Evolutionary conservation across 2,888 invertebrate species (phyloP).

Genomic region (Diarsia brunnea): DNA sequence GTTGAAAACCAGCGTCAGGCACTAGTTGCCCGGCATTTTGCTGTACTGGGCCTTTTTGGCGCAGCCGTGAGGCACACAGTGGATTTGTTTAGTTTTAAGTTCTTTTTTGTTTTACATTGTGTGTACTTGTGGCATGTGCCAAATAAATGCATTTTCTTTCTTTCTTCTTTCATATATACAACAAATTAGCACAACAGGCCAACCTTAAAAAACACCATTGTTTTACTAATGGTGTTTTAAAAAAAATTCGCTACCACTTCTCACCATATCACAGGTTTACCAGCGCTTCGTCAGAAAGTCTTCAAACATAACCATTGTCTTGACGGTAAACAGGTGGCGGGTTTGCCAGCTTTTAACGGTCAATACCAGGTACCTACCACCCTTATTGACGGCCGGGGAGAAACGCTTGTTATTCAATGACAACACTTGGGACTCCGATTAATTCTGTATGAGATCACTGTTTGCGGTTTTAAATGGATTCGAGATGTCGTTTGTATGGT

Average conservation of each 20-base stretch:
- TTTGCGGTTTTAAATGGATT: constrained; percentile 46
- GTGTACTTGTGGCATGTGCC: no score
- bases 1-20: no score
- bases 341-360: constrained; percentile 61
- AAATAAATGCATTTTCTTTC: no score
- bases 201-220: no score
- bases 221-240: no score
- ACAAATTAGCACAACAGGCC: no score
- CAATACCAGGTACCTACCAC: constrained; percentile 31
- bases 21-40: no score
- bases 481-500: constrained; percentile 46
- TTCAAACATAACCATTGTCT: constrained; percentile 42
- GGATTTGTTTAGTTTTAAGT: no score
- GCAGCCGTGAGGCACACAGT: no score
- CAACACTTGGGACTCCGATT: constrained; percentile 56
- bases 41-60: no score
- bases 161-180: no score
- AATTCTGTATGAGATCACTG: constrained; percentile 60
- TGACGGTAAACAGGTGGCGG: constrained; percentile 73
- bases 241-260: constrained; percentile 25
- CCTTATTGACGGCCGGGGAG: constrained; percentile 54
- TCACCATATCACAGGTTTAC: background rate
- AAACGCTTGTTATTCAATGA: constrained; percentile 62
- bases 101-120: no score
- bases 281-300: constrained; percentile 24